These are phyloP conservation scores for Coelopa frigida DNA, from an alignment of 1,140 invertebrate species.

Conservation along the genomic window DNA sequence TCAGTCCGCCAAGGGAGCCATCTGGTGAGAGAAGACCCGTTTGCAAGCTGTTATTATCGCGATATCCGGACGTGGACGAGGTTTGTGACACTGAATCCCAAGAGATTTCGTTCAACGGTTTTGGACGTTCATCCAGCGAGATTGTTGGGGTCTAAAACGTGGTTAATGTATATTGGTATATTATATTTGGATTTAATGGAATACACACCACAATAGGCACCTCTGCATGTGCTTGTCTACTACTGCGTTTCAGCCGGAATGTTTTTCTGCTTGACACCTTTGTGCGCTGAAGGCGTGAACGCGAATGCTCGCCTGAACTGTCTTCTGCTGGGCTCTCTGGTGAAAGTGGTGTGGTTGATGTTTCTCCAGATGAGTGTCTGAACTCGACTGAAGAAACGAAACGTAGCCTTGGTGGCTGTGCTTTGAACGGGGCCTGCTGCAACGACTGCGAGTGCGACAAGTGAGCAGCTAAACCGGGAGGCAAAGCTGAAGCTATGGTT, in stretches of 20 bases:
- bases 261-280: constrained; percentile 92
- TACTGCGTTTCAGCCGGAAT: constrained; percentile 77
- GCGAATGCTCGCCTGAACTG: constrained; percentile 54
- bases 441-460: constrained; percentile 41
- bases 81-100: constrained; percentile 73
- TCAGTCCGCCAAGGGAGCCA: constrained; percentile 36
- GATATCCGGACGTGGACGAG: constrained; percentile 73
- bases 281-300: constrained; percentile 74
- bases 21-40: constrained; percentile 50
- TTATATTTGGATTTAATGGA: not conserved
- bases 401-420: constrained; percentile 58
- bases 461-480: constrained; percentile 26
- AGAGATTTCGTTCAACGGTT: constrained; percentile 52
- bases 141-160: constrained; percentile 33
- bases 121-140: constrained; percentile 31
- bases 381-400: constrained; percentile 61
- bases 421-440: constrained; percentile 41
- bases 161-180: constrained; percentile 4
- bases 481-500: constrained; percentile 23
- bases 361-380: constrained; percentile 54
- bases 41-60: constrained; percentile 55
- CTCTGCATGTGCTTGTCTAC: constrained; percentile 43
- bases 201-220: constrained; percentile 41
- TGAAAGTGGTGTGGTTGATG: constrained; percentile 63
- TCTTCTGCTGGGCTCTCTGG: constrained; percentile 63